Base-by-base conservation (phyloP, 2,888 invertebrate genomes). In the Drosophila flavopinicola region DNA sequence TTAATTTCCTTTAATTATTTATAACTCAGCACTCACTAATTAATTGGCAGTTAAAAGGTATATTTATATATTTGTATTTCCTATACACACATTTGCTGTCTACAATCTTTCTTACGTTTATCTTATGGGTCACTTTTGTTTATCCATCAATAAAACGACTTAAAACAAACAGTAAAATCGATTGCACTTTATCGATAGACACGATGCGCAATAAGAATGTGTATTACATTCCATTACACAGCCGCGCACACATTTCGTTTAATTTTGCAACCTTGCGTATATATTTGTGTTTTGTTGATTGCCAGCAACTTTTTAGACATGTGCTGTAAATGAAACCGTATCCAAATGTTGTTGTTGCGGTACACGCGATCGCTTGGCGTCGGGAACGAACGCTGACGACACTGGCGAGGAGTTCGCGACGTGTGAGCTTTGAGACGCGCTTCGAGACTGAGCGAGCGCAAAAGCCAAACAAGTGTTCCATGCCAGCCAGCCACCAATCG, bases 351-450 rank as follows among this genome's bases (percentile, higher is more conserved):
- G 39, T 41, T 45, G 54, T 59, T 48, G 59, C 53, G 44, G 13
- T 53, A 48, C 35, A 73, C 69, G 71, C 74, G 71, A 75, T 66
- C 75, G 52, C 24, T 29, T 29, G 15, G 13, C 47, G 27, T 17
- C 38, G 33, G 7, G 1, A 29, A 24, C 23, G 58, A 33, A 24
- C 23, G 58, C 33, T 33, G 13, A 61, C 53, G 49, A 35, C 57
- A 53, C 27, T 41, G 29, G 20, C 58, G 24, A 11, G 9, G 27
- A 27, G 45, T 44, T 17, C 48, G 53, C 70, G 75, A 39, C 79
- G 78, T 72, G 61, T 51, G 57, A 87, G 79, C 88, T 88, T 86
- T 88, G 77, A 88, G 76, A 66, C 76, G 66, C 79, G 77, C 77
- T 79, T 78, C 74, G 64, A 75, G 74, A 89, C 87, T 89, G 76